phyloP scores from a whole-genome alignment of 2,888 invertebrate genomes.

The Temnothorax unifasciatus region DNA sequence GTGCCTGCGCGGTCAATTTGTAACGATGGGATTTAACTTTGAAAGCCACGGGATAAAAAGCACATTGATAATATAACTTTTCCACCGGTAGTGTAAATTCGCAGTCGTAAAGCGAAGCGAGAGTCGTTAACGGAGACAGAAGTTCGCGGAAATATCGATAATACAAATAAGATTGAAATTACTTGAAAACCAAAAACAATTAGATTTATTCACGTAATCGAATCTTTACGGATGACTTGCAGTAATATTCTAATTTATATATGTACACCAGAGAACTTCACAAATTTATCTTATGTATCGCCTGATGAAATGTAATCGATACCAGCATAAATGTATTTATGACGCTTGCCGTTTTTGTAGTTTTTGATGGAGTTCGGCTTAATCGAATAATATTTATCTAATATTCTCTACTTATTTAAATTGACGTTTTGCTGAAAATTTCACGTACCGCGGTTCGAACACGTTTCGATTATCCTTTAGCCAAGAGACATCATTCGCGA shows the following conservation, averaged over 20 bases:
- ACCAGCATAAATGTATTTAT: neutral
- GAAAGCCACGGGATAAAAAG: slow-evolving; percentile 1
- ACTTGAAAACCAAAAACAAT: neutral
- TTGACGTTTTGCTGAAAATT: neutral
- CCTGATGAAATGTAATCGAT: neutral
- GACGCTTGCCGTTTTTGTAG: neutral
- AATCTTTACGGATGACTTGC: neutral
- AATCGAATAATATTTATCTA: neutral
- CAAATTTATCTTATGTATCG: neutral
- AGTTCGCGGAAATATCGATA: neutral
- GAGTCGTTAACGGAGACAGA: neutral
- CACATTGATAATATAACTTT: slow-evolving; percentile 15
- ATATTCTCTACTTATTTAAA: neutral
- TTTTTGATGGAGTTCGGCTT: neutral
- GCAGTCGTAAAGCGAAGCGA: neutral
- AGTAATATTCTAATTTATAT: neutral
- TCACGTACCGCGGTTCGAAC: neutral
- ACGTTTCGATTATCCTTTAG: neutral
- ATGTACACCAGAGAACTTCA: neutral
- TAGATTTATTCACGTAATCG: neutral
- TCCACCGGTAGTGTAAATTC: neutral
- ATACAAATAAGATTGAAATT: slow-evolving; percentile 8
- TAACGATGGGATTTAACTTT: slow-evolving; percentile 18
- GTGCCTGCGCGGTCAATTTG: slow-evolving; percentile 11
- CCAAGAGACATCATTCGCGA: neutral